Conservation (phyloP, 2,113 vertebrate genomes). For the Miniopterus natalensis region DNA sequence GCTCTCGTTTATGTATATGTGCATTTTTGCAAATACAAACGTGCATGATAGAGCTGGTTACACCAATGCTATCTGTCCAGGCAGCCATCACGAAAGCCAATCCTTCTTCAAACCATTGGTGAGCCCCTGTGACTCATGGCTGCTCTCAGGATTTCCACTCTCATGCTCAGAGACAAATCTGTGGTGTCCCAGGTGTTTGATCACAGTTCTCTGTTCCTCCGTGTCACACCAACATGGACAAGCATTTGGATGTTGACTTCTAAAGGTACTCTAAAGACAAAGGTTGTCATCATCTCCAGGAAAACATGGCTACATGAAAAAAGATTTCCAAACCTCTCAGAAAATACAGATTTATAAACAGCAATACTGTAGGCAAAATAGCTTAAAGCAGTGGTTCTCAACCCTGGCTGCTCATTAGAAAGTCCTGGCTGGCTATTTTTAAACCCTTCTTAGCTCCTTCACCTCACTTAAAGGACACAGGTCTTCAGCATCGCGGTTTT, state of each 20-base stretch:
- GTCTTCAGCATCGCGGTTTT: background rate
- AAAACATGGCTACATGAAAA: background rate
- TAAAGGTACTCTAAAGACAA: constrained; percentile 27
- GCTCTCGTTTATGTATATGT: background rate
- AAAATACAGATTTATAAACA: constrained; percentile 1
- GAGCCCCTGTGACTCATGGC: constrained; percentile 30
- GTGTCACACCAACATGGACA: background rate
- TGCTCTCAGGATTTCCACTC: constrained; percentile 26
- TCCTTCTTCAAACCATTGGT: background rate
- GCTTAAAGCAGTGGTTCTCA: background rate
- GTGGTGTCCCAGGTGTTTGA: background rate
- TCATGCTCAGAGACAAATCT: constrained; percentile 46
- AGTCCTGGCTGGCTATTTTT: background rate
- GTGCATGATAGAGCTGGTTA: fast-evolving
- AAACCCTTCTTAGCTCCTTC: background rate
- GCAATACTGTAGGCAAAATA: background rate
- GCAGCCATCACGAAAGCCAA: background rate
- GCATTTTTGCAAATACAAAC: background rate
- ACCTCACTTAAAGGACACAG: background rate
- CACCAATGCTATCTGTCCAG: background rate
- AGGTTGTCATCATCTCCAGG: background rate
- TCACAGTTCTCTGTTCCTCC: constrained; percentile 18
- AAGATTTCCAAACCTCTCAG: background rate
- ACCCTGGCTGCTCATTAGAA: background rate
- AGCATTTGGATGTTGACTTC: background rate